A percentile compares a stretch with the other conserved stretches of the same genome.
Conservation (phyloP, 2,797 vertebrate genomes). For the Remorina albescens region DNA sequence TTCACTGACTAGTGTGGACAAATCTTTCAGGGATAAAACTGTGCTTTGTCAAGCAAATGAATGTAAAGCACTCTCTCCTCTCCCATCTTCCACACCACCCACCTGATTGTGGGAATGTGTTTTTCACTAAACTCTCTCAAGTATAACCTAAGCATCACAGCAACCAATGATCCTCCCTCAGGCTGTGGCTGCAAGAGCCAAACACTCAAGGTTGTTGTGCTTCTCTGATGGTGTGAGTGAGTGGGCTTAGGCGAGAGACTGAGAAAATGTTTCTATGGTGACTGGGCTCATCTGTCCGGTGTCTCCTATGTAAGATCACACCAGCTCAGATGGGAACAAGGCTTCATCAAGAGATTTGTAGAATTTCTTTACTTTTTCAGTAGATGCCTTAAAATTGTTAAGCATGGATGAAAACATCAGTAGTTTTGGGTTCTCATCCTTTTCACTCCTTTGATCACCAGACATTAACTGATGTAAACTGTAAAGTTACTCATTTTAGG, state of each 20-base stretch:
- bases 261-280: conserved; percentile 80
- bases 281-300: conserved; percentile 56
- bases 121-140: conserved; percentile 51
- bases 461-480: neutral
- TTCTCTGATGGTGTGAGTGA: conserved; percentile 62
- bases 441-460: neutral
- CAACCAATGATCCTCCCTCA: conserved; percentile 56
- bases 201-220: conserved; percentile 65
- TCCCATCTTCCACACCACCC: conserved; percentile 30
- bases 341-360: neutral
- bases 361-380: neutral
- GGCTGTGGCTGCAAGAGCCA: conserved; percentile 61
- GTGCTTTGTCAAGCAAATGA: conserved; percentile 17
- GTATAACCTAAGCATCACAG: conserved; percentile 50
- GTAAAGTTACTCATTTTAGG: neutral
- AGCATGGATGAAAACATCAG: neutral
- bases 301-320: conserved; percentile 42
- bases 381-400: neutral
- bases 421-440: neutral
- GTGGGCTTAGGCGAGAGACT: conserved; percentile 74
- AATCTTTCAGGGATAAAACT: conserved; percentile 20
- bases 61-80: conserved; percentile 5
- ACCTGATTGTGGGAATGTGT: conserved; percentile 47
- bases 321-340: neutral
- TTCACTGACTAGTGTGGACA: neutral